Percentiles rank a stretch among this genome's conserved stretches.
Evolutionary conservation across 2,888 invertebrate species (phyloP).

Genomic region (Nasonia oneida): DNA sequence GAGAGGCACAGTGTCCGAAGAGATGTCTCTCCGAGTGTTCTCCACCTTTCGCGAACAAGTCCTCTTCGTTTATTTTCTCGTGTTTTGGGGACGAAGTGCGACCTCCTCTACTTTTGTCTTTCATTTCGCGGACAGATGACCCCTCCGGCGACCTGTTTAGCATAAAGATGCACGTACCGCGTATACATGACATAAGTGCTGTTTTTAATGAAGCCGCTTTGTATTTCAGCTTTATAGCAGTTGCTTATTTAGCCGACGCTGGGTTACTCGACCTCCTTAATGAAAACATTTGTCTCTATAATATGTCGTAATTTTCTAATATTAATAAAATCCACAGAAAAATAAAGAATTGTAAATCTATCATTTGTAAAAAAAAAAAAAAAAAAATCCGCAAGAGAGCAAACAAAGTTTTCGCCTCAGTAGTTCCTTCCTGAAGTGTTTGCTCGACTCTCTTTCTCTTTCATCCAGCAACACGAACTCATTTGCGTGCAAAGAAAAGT

Average conservation of each 20-base stretch:
- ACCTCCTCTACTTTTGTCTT: conserved; percentile 23
- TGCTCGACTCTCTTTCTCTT: background rate
- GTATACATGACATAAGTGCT: conserved; percentile 5
- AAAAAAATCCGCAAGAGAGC: background rate
- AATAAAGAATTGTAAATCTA: background rate
- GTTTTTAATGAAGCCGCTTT: background rate
- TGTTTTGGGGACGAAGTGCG: conserved; percentile 29
- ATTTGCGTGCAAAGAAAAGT: conserved; percentile 52
- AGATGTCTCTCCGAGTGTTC: background rate
- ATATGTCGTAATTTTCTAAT: too few species aligned
- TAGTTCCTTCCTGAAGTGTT: background rate
- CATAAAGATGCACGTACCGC: background rate
- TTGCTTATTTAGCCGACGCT: background rate
- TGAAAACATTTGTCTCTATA: background rate
- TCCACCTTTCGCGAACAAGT: background rate
- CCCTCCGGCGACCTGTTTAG: conserved; percentile 43
- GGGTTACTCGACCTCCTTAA: background rate
- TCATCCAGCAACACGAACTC: conserved; percentile 25
- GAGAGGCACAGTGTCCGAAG: background rate
- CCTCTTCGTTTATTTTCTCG: conserved; percentile 35
- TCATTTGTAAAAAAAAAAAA: background rate
- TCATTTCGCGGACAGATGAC: conserved; percentile 18
- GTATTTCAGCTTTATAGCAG: background rate
- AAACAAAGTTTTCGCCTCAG: background rate
- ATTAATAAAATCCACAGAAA: background rate